These are phyloP conservation scores for Apodemia mormo DNA, from an alignment of 2,888 invertebrate genomes.

Conservation along the genomic window DNA sequence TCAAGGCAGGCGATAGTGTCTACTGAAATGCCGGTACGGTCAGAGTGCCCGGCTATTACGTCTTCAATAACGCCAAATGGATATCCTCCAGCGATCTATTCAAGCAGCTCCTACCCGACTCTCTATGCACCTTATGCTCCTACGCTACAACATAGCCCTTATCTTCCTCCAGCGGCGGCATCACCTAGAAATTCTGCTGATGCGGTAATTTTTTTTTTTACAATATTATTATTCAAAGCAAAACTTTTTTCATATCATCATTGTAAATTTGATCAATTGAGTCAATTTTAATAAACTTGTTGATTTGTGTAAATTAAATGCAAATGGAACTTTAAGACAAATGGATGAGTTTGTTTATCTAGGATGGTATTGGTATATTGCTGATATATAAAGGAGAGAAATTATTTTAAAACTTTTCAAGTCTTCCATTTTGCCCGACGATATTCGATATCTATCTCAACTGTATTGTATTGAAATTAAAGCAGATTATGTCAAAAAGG, in stretches of 20 bases:
- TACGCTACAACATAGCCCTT: conserved; percentile 87
- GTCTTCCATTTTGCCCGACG: no score
- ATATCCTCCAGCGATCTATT: conserved; percentile 86
- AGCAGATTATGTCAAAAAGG: no score
- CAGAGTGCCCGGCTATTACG: conserved; percentile 69
- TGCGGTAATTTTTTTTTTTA: conserved; percentile 53
- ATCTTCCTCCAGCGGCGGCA: conserved; percentile 84
- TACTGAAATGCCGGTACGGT: conserved; percentile 74
- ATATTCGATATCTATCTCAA: no score
- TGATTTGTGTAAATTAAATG: no score
- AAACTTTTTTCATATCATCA: not conserved
- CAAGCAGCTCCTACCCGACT: conserved; percentile 81
- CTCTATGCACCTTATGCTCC: conserved; percentile 91
- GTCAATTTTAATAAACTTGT: not conserved
- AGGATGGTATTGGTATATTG: no score
- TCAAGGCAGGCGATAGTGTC: conserved; percentile 58
- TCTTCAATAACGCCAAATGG: conserved; percentile 85
- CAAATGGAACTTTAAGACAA: no score
- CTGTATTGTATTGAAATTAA: no score
- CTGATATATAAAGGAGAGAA: no score
- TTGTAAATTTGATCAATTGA: not conserved
- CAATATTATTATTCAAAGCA: not conserved
- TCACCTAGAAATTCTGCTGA: conserved; percentile 84
- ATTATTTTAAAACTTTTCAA: no score
- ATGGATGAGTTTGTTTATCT: no score